A percentile compares a stretch with the other conserved stretches of the same genome.
These are phyloP conservation scores for Zeuzera pyrina DNA, from an alignment of 2,888 invertebrate genomes.

Conservation along the genomic window DNA sequence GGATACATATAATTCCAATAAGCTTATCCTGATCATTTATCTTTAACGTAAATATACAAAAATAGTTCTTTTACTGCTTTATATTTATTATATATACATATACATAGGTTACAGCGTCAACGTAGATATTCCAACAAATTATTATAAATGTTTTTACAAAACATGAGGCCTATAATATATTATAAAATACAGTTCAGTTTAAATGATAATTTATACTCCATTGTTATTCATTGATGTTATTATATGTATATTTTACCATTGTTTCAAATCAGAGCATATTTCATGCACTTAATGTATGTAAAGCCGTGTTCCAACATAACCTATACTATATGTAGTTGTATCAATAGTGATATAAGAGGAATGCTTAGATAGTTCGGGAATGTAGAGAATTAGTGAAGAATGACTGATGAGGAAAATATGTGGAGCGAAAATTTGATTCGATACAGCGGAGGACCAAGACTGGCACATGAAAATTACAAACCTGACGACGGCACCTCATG, in stretches of 20 bases:
- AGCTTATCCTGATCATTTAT: too few species aligned
- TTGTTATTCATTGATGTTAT: constrained; percentile 74
- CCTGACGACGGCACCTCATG: too few species aligned
- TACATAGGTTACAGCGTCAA: too few species aligned
- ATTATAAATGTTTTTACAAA: constrained; percentile 39
- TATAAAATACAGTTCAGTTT: constrained; percentile 72
- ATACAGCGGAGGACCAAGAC: too few species aligned
- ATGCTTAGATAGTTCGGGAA: too few species aligned
- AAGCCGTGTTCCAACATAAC: constrained; percentile 32
- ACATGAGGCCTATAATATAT: constrained; percentile 64
- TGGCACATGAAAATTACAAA: too few species aligned
- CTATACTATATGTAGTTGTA: constrained; percentile 17
- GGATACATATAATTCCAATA: too few species aligned
- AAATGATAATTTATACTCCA: constrained; percentile 73
- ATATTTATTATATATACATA: too few species aligned
- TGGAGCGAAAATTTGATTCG: too few species aligned
- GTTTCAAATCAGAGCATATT: constrained; percentile 74
- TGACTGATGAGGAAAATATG: too few species aligned
- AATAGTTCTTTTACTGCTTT: background rate
- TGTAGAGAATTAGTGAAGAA: too few species aligned
- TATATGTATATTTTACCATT: constrained; percentile 74
- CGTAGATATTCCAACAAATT: constrained; percentile 46
- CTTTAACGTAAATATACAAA: background rate
- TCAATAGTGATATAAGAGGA: too few species aligned
- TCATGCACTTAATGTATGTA: constrained; percentile 70